A percentile compares a stretch with the other conserved stretches of the same genome.
These are phyloP conservation scores for Agonum fuliginosum DNA, from an alignment of 2,888 invertebrate genomes.

Conservation along the genomic window DNA sequence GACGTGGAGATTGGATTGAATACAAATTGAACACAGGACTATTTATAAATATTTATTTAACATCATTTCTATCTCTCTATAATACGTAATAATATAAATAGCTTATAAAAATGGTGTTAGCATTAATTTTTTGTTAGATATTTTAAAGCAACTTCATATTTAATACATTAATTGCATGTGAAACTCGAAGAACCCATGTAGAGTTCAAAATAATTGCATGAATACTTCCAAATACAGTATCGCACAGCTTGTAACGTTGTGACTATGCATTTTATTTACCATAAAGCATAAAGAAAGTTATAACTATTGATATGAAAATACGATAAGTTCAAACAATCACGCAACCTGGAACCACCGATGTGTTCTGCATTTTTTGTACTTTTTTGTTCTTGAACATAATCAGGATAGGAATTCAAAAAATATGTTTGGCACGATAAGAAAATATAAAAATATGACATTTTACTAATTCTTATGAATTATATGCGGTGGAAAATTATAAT, in stretches of 20 bases:
- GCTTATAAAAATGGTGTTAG: too few relatives aligned
- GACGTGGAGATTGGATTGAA: background rate
- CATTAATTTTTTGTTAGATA: too few relatives aligned
- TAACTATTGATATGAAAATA: slow-evolving; percentile 25
- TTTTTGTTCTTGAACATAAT: slow-evolving; percentile 28
- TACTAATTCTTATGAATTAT: background rate
- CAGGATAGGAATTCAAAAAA: slow-evolving; percentile 21
- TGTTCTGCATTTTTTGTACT: slow-evolving; percentile 16
- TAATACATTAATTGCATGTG: background rate
- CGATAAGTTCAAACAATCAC: slow-evolving; percentile 32
- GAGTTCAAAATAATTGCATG: slow-evolving; percentile 35
- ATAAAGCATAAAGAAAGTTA: slow-evolving; percentile 33
- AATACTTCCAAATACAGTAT: slow-evolving; percentile 11
- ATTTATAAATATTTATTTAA: background rate
- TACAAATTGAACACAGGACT: background rate
- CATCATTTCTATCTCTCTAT: too few relatives aligned
- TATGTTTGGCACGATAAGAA: slow-evolving; percentile 18
- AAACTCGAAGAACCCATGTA: background rate
- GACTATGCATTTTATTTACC: slow-evolving; percentile 40
- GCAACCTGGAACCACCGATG: slow-evolving; percentile 11
- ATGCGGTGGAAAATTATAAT: too few relatives aligned
- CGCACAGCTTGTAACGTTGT: too few relatives aligned
- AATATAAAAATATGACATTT: background rate
- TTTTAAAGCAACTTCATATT: too few relatives aligned
- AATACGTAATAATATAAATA: too few relatives aligned